Evolutionary conservation across 2,113 vertebrate species (phyloP).

Genomic region (Apaloderma vittatum): DNA sequence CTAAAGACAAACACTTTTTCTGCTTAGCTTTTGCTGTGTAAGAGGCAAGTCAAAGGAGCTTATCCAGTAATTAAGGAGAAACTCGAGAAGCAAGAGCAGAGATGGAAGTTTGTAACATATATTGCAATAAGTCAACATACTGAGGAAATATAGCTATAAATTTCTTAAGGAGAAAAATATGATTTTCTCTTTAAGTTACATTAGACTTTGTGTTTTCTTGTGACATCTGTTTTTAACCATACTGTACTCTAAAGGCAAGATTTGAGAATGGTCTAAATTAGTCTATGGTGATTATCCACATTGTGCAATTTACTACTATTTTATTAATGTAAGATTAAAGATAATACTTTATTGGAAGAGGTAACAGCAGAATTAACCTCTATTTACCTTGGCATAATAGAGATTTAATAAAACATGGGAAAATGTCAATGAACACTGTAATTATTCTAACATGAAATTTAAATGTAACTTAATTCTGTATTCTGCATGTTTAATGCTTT

Average conservation of each 20-base stretch:
- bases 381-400: slow-evolving; percentile 86
- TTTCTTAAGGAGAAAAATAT: not conserved
- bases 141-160: not conserved
- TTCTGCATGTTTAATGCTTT: slow-evolving; percentile 79
- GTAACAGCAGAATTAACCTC: slow-evolving; percentile 83
- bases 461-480: slow-evolving; percentile 81
- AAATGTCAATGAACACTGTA: slow-evolving; percentile 80
- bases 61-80: not conserved
- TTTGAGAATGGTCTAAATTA: slow-evolving; percentile 80
- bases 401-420: slow-evolving; percentile 83
- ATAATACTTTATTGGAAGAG: slow-evolving; percentile 80
- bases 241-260: slow-evolving; percentile 56
- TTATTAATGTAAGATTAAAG: slow-evolving; percentile 86
- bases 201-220: slow-evolving; percentile 54
- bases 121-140: not conserved
- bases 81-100: not conserved
- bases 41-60: not conserved
- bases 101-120: not conserved
- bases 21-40: not conserved
- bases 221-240: slow-evolving; percentile 70
- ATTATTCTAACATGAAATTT: slow-evolving; percentile 85
- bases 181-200: not conserved
- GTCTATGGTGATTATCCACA: slow-evolving; percentile 75
- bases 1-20: not conserved
- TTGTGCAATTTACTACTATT: slow-evolving; percentile 80